Percentiles rank a stretch among this genome's conserved stretches.
Evolutionary conservation across 2,113 vertebrate species (phyloP).

Genomic region (Barnardius zonarius): DNA sequence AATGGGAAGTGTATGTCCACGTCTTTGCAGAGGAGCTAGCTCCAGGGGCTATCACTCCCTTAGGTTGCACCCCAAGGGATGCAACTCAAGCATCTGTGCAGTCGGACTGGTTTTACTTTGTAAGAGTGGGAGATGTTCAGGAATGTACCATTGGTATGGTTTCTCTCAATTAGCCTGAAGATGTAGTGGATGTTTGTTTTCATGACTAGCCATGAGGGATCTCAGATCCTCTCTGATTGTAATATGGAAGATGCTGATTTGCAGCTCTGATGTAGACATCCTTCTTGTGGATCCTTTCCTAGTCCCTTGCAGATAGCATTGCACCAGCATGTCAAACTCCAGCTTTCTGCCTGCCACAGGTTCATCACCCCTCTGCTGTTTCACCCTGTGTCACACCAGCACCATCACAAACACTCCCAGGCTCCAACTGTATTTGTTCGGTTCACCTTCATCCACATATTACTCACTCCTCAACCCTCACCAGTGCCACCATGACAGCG

Average conservation of each 20-base stretch:
- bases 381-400: background rate
- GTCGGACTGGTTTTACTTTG: background rate
- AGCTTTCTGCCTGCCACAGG: background rate
- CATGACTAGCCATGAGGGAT: background rate
- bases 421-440: background rate
- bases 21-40: background rate
- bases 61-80: background rate
- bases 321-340: background rate
- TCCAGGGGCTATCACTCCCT: background rate
- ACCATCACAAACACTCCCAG: background rate
- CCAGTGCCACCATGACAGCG: background rate
- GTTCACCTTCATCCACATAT: background rate
- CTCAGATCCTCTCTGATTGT: background rate
- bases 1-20: background rate
- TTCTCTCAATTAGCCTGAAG: background rate
- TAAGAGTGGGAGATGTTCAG: background rate
- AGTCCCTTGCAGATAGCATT: accelerated
- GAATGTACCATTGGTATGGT: background rate
- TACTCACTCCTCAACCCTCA: background rate
- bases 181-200: background rate
- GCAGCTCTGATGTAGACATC: background rate
- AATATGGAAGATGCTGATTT: background rate
- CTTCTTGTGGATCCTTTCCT: background rate
- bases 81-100: background rate
- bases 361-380: background rate